Percentiles rank a stretch among this genome's conserved stretches.
Conservation (phyloP, 2,888 invertebrate genomes). For the Eremobia ochroleuca region DNA sequence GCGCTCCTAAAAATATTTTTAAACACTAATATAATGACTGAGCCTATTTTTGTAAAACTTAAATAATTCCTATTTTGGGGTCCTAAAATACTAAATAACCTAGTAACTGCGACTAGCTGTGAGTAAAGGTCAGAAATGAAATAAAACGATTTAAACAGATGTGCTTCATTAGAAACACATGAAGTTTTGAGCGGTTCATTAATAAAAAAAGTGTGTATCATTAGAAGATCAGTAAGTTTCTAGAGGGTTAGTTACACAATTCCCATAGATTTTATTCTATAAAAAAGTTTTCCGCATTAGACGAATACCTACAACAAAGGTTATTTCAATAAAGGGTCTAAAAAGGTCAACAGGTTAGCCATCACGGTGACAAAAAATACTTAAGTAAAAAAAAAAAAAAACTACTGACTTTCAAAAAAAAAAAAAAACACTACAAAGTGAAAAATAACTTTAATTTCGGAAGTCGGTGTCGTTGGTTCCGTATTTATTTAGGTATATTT, state of each 20-base stretch:
- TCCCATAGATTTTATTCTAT: background rate
- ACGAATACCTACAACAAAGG: background rate
- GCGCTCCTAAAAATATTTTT: background rate
- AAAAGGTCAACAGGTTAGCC: slow-evolving; percentile 58
- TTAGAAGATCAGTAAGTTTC: background rate
- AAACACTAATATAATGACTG: background rate
- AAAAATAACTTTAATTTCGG: too few relatives aligned
- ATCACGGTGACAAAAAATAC: slow-evolving; percentile 49
- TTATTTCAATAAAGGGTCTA: slow-evolving; percentile 31
- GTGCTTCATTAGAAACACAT: too few relatives aligned
- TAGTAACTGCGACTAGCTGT: background rate
- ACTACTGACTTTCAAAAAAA: too few relatives aligned
- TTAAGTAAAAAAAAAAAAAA: too few relatives aligned
- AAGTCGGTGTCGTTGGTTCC: too few relatives aligned
- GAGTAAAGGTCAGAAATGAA: background rate
- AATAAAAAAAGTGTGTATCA: too few relatives aligned
- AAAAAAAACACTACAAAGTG: too few relatives aligned
- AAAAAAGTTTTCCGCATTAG: background rate
- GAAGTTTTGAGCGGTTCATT: too few relatives aligned
- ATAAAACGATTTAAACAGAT: too few relatives aligned
- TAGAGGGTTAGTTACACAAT: background rate
- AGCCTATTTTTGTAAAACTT: background rate
- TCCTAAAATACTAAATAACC: background rate
- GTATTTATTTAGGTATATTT: too few relatives aligned
- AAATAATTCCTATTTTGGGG: background rate